phyloP scores from a whole-genome alignment of 2,888 invertebrate genomes.

The Ectemnius cavifrons region DNA sequence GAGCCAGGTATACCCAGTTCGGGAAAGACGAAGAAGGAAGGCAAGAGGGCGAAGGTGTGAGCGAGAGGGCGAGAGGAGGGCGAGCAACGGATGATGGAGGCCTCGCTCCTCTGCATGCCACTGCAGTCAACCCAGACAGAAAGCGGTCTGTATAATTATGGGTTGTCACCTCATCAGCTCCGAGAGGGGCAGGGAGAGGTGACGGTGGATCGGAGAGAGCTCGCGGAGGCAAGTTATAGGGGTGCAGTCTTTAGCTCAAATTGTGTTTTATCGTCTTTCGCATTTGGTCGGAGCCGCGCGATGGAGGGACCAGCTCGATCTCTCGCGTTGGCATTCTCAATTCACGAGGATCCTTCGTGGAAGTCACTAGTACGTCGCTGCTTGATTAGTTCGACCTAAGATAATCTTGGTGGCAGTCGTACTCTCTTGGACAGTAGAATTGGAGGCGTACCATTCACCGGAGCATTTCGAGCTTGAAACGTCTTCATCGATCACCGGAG shows the following conservation, averaged over 20 bases:
- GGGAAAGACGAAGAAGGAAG: not conserved
- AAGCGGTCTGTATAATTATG: conserved; percentile 78
- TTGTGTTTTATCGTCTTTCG: conserved; percentile 76
- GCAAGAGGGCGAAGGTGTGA: conserved; percentile 31
- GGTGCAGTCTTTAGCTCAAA: conserved; percentile 76
- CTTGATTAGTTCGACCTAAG: not conserved
- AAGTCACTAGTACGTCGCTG: conserved; percentile 6
- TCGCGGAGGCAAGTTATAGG: conserved; percentile 64
- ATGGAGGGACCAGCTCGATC: conserved; percentile 18
- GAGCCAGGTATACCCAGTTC: not conserved
- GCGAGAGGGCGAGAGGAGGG: conserved; percentile 36
- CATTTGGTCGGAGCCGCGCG: conserved; percentile 57
- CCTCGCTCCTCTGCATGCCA: conserved; percentile 74
- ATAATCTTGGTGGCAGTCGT: not conserved
- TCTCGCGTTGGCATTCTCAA: conserved; percentile 7
- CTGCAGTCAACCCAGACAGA: conserved; percentile 77
- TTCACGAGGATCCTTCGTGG: not conserved
- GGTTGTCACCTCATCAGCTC: conserved; percentile 78
- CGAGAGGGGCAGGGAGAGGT: conserved; percentile 55
- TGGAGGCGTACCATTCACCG: not conserved
- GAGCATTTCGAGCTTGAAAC: conserved; percentile 31
- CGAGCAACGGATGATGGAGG: conserved; percentile 71
- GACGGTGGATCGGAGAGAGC: conserved; percentile 37
- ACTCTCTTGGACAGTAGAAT: not conserved
- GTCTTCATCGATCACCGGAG: conserved; percentile 51